phyloP scores from a whole-genome alignment of 2,888 invertebrate species.

The Drosophila nr. perissopoda region DNA sequence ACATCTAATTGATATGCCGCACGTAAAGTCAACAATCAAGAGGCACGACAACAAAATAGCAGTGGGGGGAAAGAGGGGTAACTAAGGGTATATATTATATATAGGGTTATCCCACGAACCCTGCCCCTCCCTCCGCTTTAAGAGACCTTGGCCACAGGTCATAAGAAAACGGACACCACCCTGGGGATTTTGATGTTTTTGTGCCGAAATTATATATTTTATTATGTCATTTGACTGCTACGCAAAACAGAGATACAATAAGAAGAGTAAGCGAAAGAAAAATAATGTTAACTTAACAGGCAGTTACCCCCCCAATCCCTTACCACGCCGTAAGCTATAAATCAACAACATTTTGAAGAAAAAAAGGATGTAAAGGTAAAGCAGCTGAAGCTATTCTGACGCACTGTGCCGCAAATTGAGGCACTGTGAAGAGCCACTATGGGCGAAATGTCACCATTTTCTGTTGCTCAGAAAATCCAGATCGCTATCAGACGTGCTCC shows the following conservation, averaged over 20 bases:
- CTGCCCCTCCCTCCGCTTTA: not conserved
- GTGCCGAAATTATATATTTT: conserved; percentile 77
- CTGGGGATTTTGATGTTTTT: conserved; percentile 66
- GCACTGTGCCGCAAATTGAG: conserved; percentile 21
- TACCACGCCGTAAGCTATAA: conserved; percentile 43
- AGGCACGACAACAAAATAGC: conserved; percentile 22
- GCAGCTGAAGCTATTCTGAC: conserved; percentile 20
- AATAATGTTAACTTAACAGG: conserved; percentile 62
- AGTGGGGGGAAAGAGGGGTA: not conserved
- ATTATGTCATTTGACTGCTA: conserved; percentile 71
- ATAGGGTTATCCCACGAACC: not conserved
- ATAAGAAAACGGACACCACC: conserved; percentile 44
- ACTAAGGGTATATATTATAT: not conserved
- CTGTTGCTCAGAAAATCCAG: not conserved
- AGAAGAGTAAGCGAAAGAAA: not conserved
- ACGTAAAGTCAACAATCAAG: conserved; percentile 65
- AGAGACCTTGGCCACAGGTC: conserved; percentile 2
- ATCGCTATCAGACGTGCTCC: not conserved
- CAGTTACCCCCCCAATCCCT: conserved; percentile 25
- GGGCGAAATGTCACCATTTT: not conserved
- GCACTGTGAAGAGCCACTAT: not conserved
- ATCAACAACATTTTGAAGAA: conserved; percentile 67
- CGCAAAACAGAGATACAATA: conserved; percentile 18
- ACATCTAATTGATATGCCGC: conserved; percentile 71
- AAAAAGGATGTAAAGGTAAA: conserved; percentile 35